These are phyloP conservation scores for Sarcophaga carnaria DNA, from an alignment of 2,888 invertebrate genomes.

Conservation along the genomic window DNA sequence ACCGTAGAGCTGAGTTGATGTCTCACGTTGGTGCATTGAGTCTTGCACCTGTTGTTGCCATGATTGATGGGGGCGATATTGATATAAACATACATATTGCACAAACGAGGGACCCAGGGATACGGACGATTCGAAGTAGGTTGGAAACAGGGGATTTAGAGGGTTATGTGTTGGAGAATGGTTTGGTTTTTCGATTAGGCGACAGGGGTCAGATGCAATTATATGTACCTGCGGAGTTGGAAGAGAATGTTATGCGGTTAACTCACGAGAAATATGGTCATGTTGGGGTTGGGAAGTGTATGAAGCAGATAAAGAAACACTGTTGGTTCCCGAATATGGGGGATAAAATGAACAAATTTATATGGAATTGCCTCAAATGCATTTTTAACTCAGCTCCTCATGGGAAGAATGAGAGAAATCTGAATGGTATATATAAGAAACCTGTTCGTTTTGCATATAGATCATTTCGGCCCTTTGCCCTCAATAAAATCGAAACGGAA, in stretches of 20 bases:
- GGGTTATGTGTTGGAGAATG: too few species aligned
- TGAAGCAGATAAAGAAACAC: constrained; percentile 60
- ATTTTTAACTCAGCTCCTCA: too few species aligned
- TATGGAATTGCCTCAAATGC: too few species aligned
- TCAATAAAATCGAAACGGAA: constrained; percentile 31
- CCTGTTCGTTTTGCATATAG: not conserved
- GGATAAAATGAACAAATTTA: not conserved
- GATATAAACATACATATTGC: constrained; percentile 6
- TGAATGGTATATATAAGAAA: too few species aligned
- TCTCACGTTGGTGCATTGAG: constrained; percentile 35
- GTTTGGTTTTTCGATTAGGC: not conserved
- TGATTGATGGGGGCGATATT: not conserved
- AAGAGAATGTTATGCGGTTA: constrained; percentile 29
- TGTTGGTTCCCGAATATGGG: constrained; percentile 12
- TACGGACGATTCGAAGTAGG: too few species aligned
- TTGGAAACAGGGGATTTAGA: too few species aligned
- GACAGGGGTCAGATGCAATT: constrained; percentile 10
- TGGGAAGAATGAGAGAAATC: too few species aligned
- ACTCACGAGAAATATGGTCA: constrained; percentile 41
- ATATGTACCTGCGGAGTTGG: not conserved
- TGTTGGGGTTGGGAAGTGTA: constrained; percentile 74
- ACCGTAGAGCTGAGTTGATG: constrained; percentile 33
- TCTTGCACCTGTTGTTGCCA: not conserved
- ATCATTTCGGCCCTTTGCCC: constrained; percentile 45
- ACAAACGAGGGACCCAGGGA: not conserved